phyloP scores from a whole-genome alignment of 1,140 invertebrate genomes.

The Thaumatotibia leucotreta region DNA sequence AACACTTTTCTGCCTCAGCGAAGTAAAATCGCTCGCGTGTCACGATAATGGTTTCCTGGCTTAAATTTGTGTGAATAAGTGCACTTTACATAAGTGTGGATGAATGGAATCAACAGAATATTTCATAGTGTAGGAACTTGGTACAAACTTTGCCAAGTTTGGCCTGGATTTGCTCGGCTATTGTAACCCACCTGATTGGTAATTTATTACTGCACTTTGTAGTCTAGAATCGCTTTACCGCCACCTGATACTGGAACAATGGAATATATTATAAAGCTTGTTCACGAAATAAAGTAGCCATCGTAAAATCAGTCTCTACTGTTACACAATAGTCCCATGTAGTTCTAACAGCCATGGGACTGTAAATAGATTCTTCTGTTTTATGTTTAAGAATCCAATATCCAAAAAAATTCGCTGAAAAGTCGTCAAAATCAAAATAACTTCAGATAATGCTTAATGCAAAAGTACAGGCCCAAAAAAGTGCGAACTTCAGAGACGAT shows the following conservation, averaged over 20 bases:
- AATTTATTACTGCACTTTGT: constrained; percentile 28
- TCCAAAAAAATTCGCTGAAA: too few species aligned
- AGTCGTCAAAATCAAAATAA: too few species aligned
- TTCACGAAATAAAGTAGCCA: too few species aligned
- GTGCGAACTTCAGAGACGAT: too few species aligned
- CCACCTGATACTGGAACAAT: not conserved
- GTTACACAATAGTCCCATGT: too few species aligned
- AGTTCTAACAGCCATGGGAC: too few species aligned
- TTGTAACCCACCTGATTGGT: constrained; percentile 36
- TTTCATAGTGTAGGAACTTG: constrained; percentile 40
- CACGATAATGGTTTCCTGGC: constrained; percentile 26
- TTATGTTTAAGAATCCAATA: too few species aligned
- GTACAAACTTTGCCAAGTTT: constrained; percentile 36
- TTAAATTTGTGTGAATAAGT: constrained; percentile 42
- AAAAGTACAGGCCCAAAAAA: too few species aligned
- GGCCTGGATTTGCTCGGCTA: constrained; percentile 23
- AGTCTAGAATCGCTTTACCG: not conserved
- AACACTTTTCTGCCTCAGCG: constrained; percentile 34
- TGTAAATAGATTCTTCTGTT: too few species aligned
- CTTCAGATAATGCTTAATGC: too few species aligned
- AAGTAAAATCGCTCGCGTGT: constrained; percentile 27
- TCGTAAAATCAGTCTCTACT: too few species aligned
- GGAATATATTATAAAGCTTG: not conserved
- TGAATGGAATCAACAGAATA: constrained; percentile 41
- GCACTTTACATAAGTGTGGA: constrained; percentile 30